These are phyloP conservation scores for Heliconius ismenius DNA, from an alignment of 2,888 invertebrate species.

Conservation along the genomic window DNA sequence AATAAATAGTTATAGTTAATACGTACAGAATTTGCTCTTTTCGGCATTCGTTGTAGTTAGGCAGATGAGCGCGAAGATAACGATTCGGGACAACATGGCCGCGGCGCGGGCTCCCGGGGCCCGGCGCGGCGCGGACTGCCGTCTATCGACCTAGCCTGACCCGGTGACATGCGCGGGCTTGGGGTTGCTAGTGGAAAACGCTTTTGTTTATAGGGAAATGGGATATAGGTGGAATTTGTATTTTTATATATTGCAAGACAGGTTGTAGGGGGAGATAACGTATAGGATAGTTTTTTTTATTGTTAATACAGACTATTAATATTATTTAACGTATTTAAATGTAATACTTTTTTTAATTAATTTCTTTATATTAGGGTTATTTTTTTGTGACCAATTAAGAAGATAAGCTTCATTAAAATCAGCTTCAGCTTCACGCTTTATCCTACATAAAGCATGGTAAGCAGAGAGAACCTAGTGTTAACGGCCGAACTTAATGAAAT, in stretches of 20 bases:
- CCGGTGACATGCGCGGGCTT: constrained; percentile 48
- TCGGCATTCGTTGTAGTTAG: constrained; percentile 67
- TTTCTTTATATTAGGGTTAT: too few species aligned
- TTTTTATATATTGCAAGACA: background rate
- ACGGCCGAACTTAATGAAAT: too few species aligned
- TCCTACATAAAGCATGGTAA: too few species aligned
- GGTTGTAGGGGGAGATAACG: background rate
- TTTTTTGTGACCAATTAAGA: too few species aligned
- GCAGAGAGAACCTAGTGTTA: too few species aligned
- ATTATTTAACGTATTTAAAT: too few species aligned
- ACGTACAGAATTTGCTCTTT: constrained; percentile 82
- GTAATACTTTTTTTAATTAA: too few species aligned
- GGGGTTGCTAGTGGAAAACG: constrained; percentile 43
- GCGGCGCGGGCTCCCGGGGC: constrained; percentile 59
- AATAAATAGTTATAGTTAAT: constrained; percentile 9
- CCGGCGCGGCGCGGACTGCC: constrained; percentile 64
- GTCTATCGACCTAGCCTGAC: constrained; percentile 49
- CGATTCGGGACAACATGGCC: constrained; percentile 75
- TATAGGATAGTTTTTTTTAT: too few species aligned
- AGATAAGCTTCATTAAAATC: too few species aligned
- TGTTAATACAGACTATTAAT: too few species aligned
- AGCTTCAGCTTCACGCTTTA: too few species aligned
- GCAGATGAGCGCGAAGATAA: constrained; percentile 62
- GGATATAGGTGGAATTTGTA: background rate
- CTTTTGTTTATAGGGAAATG: background rate